Base-by-base conservation (phyloP, 2,888 invertebrate genomes). In the Agrochola circellaris region DNA sequence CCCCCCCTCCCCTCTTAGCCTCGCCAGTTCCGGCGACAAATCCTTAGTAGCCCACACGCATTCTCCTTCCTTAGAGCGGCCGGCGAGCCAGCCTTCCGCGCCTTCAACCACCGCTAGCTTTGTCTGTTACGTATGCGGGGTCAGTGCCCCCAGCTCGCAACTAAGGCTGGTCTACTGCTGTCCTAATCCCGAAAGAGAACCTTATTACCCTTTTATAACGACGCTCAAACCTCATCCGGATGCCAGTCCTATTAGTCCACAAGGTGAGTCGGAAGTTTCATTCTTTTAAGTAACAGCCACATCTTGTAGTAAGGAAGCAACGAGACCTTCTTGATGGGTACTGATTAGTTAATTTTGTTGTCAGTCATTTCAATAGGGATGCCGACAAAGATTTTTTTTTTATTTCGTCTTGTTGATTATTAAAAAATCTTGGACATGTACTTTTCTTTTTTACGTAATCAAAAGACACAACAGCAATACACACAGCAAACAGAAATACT, bases 51-150 rank as follows among this genome's bases (percentile, higher is more conserved):
- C 94, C 23, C 92, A 93, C 88, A 92, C 95, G 48, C 96, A 94
- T 87, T 94, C 94, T 6, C 94, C 95, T 75, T 91, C 95, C 69
- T 86, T 94, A 78, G 92, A 94, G 87, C 90, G 94, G 81, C 91
- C 95, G 73, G 85, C 94, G 80, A 87, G 92, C 89, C 91, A 92
- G 84, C 91, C 95, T 23, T 86, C 90, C 26, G 84, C 89, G 69
- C 88, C 91, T 11, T 74, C 90, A 38, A 86, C 91, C 82, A 95
- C 96, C 6, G 95, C 95, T 62, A 93, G 98, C 72, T 99, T 99
- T 95, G 98, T 99, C 67, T 99, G 99, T 96, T 99, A 99, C 95
- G 98, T 98, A 76, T 99, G 99, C 95, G 98, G 98, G 64, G 97
- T 98, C 88, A 97, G 98, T 92, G 98, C 98, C 92, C 98, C 98